Conservation (phyloP, 2,797 vertebrate species). For the Ctenochaetus hawaiiensis region DNA sequence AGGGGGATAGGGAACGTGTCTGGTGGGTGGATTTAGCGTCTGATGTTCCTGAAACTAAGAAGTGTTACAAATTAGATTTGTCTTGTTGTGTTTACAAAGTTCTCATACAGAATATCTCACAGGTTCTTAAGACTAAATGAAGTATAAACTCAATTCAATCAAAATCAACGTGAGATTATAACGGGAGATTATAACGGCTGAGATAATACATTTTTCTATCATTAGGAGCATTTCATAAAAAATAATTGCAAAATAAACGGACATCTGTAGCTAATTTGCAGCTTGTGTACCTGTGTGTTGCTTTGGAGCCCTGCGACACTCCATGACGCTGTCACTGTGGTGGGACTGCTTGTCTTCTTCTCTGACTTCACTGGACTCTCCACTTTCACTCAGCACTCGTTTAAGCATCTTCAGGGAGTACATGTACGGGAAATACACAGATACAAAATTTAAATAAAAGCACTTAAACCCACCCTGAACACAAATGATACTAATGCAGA, state of each 20-base stretch:
- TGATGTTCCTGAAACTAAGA: conserved; percentile 68
- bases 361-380: conserved; percentile 69
- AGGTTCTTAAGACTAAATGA: neutral
- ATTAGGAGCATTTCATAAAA: neutral
- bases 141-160: neutral
- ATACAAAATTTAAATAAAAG: neutral
- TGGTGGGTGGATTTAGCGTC: conserved; percentile 52
- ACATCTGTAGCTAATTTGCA: neutral
- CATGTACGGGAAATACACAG: neutral
- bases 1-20: conserved; percentile 86
- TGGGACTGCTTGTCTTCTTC: conserved; percentile 90
- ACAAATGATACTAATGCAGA: neutral
- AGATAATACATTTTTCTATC: neutral
- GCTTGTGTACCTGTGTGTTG: conserved; percentile 42
- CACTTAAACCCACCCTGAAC: neutral
- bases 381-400: conserved; percentile 84
- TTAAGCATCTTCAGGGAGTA: conserved; percentile 89
- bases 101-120: neutral
- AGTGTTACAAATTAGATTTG: neutral
- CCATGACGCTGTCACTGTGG: conserved; percentile 90
- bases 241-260: neutral
- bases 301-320: conserved; percentile 74
- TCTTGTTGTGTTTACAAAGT: no score
- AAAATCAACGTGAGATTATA: neutral
- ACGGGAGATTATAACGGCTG: neutral